Conservation (phyloP, 2,113 vertebrate genomes). For the Blennius ocellaris region DNA sequence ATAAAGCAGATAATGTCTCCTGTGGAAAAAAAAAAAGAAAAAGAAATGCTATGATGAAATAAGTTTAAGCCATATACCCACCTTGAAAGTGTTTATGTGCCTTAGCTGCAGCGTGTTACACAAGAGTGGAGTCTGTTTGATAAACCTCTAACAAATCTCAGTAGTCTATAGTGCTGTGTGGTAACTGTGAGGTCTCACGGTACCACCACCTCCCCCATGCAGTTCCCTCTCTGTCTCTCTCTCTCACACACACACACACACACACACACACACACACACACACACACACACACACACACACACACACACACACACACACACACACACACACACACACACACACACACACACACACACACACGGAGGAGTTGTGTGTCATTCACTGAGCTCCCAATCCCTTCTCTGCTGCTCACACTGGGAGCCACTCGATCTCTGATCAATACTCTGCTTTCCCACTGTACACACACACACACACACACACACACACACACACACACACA, state of each 20-base stretch:
- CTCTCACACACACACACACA: background rate
- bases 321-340: constrained; percentile 3
- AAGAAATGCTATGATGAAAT: too few species aligned
- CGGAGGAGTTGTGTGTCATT: constrained; percentile 40
- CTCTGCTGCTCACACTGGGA: constrained; percentile 47
- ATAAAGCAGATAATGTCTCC: too few species aligned
- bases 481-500: constrained; percentile 17
- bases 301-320: background rate
- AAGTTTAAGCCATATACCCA: background rate
- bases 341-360: constrained; percentile 19
- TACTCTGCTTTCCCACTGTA: constrained; percentile 31
- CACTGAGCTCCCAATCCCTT: constrained; percentile 27
- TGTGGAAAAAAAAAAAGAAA: too few species aligned
- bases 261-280: constrained; percentile 21
- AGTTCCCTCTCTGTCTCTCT: background rate
- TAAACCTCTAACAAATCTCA: constrained; percentile 31
- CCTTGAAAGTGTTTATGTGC: background rate
- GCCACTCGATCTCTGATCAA: constrained; percentile 66
- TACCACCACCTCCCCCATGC: background rate
- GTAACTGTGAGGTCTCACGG: background rate
- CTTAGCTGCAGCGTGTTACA: background rate
- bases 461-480: constrained; percentile 29
- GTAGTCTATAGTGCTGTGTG: constrained; percentile 27
- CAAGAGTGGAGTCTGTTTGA: constrained; percentile 4
- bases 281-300: constrained; percentile 12